A percentile compares a stretch with the other conserved stretches of the same genome.
Conservation (phyloP, 2,113 vertebrate species). For the Engystomops pustulosus region DNA sequence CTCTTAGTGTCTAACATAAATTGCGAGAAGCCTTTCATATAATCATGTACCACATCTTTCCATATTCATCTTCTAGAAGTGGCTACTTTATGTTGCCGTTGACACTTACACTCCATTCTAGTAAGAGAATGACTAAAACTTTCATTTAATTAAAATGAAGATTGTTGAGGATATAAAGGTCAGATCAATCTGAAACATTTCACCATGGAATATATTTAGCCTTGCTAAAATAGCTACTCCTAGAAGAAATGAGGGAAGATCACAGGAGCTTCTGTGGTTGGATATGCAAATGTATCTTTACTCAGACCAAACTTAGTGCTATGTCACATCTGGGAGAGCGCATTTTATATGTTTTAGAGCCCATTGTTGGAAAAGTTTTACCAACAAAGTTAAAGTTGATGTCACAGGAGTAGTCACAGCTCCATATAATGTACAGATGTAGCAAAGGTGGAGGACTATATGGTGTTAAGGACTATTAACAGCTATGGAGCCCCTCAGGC, state of each 20-base stretch:
- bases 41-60: neutral
- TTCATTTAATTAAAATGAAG: conserved; percentile 37
- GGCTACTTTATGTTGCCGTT: conserved; percentile 25
- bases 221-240: conserved; percentile 16
- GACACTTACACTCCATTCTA: conserved; percentile 30
- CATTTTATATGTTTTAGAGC: neutral
- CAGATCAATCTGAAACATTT: conserved; percentile 40
- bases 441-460: too few relatives aligned
- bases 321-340: neutral
- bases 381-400: neutral
- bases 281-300: conserved; percentile 13
- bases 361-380: neutral
- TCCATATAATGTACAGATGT: too few relatives aligned
- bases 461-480: too few relatives aligned
- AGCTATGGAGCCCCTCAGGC: too few relatives aligned
- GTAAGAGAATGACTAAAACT: conserved; percentile 31
- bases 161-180: conserved; percentile 44
- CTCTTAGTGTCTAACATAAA: neutral
- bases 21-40: neutral
- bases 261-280: neutral
- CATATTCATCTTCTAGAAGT: conserved; percentile 13
- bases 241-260: neutral
- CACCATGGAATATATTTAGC: conserved; percentile 26
- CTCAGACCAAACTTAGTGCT: neutral
- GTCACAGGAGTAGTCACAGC: neutral